These are phyloP conservation scores for Sylvilagus bachmani DNA, from an alignment of 2,113 vertebrate genomes.

Conservation along the genomic window DNA sequence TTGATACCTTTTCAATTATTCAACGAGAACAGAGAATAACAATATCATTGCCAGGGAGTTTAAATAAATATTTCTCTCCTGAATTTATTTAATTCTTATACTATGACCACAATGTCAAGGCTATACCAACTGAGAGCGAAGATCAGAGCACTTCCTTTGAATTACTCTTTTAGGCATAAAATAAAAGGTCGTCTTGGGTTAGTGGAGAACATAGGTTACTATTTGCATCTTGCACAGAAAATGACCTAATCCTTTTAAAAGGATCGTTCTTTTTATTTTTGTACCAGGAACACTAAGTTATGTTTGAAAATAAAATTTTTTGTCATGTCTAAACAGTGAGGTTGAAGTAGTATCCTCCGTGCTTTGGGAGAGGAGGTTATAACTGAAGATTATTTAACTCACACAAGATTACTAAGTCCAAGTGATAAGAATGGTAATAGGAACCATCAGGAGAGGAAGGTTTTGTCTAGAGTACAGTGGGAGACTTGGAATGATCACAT, in stretches of 20 bases:
- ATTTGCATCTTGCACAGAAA: slow-evolving; percentile 51
- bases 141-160: slow-evolving; percentile 19
- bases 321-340: not conserved
- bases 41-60: slow-evolving; percentile 78
- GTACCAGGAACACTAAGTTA: slow-evolving; percentile 40
- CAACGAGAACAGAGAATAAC: slow-evolving; percentile 82
- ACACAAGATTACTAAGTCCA: not conserved
- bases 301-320: slow-evolving; percentile 56
- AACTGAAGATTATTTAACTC: slow-evolving; percentile 20
- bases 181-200: not conserved
- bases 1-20: slow-evolving; percentile 88
- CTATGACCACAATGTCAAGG: slow-evolving; percentile 65
- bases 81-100: slow-evolving; percentile 79
- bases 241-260: slow-evolving; percentile 52
- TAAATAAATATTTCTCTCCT: slow-evolving; percentile 82
- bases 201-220: not conserved
- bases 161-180: not conserved
- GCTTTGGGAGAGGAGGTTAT: slow-evolving; percentile 19
- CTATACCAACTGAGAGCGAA: not conserved
- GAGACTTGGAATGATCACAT: not conserved
- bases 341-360: not conserved
- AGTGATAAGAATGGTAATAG: not conserved
- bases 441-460: not conserved
- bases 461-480: not conserved
- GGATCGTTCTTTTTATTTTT: slow-evolving; percentile 29